Conservation (phyloP, 2,797 vertebrate species). For the Cuniculus paca region DNA sequence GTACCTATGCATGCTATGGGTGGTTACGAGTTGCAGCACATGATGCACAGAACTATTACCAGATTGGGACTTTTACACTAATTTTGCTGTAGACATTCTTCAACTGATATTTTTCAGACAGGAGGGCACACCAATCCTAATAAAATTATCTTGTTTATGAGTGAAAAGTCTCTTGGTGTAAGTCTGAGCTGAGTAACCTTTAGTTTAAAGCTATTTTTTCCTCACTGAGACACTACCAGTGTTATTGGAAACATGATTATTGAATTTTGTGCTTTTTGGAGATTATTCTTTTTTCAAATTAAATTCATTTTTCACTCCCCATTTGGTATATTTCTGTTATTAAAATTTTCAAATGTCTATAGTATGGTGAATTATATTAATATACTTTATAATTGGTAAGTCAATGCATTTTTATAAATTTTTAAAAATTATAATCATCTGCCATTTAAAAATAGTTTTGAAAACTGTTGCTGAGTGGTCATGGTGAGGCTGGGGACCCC, state of each 20-base stretch:
- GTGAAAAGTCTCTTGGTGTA: not conserved
- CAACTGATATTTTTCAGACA: not conserved
- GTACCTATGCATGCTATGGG: not conserved
- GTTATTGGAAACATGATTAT: not conserved
- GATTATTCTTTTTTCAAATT: not conserved
- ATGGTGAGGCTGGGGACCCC: not conserved
- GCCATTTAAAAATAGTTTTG: not conserved
- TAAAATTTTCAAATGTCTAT: not conserved
- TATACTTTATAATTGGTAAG: not conserved
- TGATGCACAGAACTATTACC: not conserved
- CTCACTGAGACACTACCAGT: not conserved
- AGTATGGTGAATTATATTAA: not conserved
- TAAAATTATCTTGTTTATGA: not conserved
- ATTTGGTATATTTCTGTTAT: not conserved
- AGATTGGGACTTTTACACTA: not conserved
- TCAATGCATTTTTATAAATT: not conserved
- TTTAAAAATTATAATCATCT: not conserved
- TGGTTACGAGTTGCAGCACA: not conserved
- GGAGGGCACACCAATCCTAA: not conserved
- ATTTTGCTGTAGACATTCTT: not conserved
- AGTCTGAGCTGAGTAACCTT: not conserved
- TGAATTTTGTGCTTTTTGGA: not conserved
- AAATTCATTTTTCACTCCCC: not conserved
- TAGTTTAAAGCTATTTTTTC: not conserved
- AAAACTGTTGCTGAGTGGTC: conserved; percentile 28